phyloP scores from a whole-genome alignment of 2,113 vertebrate species.

The Cervus canadensis region DNA sequence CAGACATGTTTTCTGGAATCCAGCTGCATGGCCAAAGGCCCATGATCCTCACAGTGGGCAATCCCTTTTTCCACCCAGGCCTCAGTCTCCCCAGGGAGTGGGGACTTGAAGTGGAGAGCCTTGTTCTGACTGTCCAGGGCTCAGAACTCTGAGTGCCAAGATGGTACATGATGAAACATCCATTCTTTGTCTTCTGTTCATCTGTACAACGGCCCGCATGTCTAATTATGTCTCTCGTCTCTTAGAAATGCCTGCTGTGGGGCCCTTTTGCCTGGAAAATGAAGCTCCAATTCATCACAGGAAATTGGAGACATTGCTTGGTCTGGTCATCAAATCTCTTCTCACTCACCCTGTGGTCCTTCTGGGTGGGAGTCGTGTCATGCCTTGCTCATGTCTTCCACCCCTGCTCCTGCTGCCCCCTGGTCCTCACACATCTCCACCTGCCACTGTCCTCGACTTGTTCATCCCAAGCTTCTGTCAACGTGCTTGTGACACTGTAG shows the following conservation, averaged over 20 bases:
- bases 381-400: background rate
- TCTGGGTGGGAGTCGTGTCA: fast-evolving
- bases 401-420: background rate
- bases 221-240: background rate
- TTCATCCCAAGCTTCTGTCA: background rate
- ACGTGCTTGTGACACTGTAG: fast-evolving
- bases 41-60: fast-evolving
- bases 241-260: background rate
- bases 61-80: background rate
- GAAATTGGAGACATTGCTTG: background rate
- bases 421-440: background rate
- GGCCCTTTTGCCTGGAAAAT: background rate
- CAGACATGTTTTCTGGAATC: background rate
- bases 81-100: background rate
- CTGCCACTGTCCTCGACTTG: background rate
- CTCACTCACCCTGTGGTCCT: background rate
- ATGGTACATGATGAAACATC: fast-evolving
- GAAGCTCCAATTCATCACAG: background rate
- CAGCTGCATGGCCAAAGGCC: background rate
- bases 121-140: background rate
- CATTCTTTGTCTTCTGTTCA: background rate
- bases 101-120: too few relatives aligned
- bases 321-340: background rate
- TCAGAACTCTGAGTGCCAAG: background rate
- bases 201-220: background rate